Base-by-base conservation (phyloP, 2,888 invertebrate species). In the Odontothrips loti region DNA sequence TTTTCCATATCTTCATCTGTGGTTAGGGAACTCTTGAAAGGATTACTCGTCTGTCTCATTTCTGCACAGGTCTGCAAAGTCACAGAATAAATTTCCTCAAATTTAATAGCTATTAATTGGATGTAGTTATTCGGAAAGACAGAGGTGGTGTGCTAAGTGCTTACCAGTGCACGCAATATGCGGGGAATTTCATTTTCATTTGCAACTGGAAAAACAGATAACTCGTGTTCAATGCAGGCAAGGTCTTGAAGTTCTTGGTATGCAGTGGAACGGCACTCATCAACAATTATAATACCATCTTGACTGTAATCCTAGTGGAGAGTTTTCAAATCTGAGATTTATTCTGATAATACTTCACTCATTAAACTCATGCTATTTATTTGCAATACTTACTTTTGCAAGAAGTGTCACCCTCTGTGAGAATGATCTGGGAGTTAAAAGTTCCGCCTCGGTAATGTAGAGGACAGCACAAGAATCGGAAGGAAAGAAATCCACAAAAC, bases 401-500 rank as follows among this genome's bases (percentile, higher is more conserved):
- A 75, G 68, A 8, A 75, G 23, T 12, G 23, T 75, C 12, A 27
- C 27, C 27, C 68, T 75, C 27, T 75, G 23, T 12, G 68, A 23
- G 23, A 75, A 75, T 12, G 68, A 75, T 27, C 23, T 75, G 1
- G 68, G 68, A 75, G 68, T 75, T 10, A 75, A 27, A 0, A 75
- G 68, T 75, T 75, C 68, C 27, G 68, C 68, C 68, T 75, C 68
- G 4, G 68, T 75, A 10, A 75, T 75, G 68, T 75, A 75, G 12
- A 75, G 23, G 23, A 75, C 68, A 75, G 68, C 68, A 75, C 23
- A 75, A 23, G 68, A 27, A 27, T 75, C 68, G 12, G 68, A 11
- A 4, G 68, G 68, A 23, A 75, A 75, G 9, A 75, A 75, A 27
- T 75, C 68, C 9, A 75, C 27, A 27, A 75, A 75, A 12, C 68